phyloP scores from a whole-genome alignment of 2,888 invertebrate genomes.

The Automeris io region DNA sequence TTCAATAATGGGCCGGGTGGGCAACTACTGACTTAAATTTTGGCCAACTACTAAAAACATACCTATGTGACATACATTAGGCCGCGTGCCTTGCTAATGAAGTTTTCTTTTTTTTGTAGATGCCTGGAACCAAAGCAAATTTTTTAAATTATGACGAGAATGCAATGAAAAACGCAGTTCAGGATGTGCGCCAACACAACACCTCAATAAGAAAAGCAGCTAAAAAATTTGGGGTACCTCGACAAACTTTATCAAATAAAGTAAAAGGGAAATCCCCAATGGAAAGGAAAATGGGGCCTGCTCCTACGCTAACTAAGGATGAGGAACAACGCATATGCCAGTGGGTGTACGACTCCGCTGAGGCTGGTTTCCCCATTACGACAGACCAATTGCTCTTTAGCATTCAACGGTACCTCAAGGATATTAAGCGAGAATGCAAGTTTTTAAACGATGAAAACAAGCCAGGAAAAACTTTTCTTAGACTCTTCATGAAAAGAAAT shows the following conservation, averaged over 20 bases:
- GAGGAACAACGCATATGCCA: slow-evolving; percentile 17
- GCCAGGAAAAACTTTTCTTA: slow-evolving; percentile 16
- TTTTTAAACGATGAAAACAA: slow-evolving; percentile 14
- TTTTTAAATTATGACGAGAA: slow-evolving; percentile 18
- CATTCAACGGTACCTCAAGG: slow-evolving; percentile 15
- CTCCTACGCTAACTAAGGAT: slow-evolving; percentile 16
- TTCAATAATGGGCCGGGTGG: no score
- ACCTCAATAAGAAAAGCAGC: slow-evolving; percentile 19
- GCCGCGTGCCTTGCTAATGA: no score
- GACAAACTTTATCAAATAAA: slow-evolving; percentile 22
- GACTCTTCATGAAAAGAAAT: no score
- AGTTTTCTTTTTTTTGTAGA: slow-evolving; percentile 18
- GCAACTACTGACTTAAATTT: no score
- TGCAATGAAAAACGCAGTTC: slow-evolving; percentile 18
- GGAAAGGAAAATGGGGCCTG: slow-evolving; percentile 21
- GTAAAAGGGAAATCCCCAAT: slow-evolving; percentile 20
- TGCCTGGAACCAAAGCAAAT: no score
- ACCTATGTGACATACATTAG: no score
- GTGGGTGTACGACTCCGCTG: slow-evolving; percentile 14
- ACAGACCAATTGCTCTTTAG: slow-evolving; percentile 16
- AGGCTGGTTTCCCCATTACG: slow-evolving; percentile 14
- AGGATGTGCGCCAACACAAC: slow-evolving; percentile 20
- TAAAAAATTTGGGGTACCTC: slow-evolving; percentile 21
- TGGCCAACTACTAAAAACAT: no score
- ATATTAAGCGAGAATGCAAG: slow-evolving; percentile 14